These are phyloP conservation scores for Tamandua tetradactyla DNA, from an alignment of 2,797 vertebrate genomes.

Conservation along the genomic window DNA sequence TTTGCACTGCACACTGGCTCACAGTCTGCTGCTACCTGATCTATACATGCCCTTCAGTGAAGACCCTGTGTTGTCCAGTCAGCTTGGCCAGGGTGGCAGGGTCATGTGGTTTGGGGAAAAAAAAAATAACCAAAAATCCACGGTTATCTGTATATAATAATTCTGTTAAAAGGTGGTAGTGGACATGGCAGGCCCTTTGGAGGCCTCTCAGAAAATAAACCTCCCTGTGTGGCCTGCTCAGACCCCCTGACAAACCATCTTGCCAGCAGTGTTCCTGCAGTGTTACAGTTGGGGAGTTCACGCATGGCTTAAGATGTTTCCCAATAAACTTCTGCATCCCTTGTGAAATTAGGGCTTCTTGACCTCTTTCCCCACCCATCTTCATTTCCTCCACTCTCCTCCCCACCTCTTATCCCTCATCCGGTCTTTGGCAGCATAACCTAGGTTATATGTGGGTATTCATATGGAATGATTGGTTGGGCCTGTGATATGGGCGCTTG, in stretches of 20 bases:
- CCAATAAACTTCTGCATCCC: neutral
- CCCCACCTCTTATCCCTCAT: too few relatives aligned
- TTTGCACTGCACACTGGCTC: neutral
- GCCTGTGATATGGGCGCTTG: neutral
- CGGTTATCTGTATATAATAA: neutral
- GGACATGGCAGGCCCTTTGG: too few relatives aligned
- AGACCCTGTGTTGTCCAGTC: neutral
- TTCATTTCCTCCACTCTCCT: neutral
- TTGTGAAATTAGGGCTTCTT: neutral
- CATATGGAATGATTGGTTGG: neutral
- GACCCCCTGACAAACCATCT: rapidly evolving
- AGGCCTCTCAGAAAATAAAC: neutral
- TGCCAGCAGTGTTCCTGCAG: neutral
- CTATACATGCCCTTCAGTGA: neutral
- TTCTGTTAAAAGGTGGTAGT: neutral
- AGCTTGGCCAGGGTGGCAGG: neutral
- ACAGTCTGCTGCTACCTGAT: neutral
- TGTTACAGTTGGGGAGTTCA: neutral
- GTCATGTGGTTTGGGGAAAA: neutral
- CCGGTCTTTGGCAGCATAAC: too few relatives aligned
- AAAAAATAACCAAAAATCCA: neutral
- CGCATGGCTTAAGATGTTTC: neutral
- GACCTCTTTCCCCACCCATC: too few relatives aligned
- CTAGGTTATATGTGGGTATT: too few relatives aligned
- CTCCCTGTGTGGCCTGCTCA: neutral